Evolutionary conservation across 2,888 invertebrate species (phyloP), one percentile per base, ranked within the genome.

Genomic region (Stenodera caucasica): DNA sequence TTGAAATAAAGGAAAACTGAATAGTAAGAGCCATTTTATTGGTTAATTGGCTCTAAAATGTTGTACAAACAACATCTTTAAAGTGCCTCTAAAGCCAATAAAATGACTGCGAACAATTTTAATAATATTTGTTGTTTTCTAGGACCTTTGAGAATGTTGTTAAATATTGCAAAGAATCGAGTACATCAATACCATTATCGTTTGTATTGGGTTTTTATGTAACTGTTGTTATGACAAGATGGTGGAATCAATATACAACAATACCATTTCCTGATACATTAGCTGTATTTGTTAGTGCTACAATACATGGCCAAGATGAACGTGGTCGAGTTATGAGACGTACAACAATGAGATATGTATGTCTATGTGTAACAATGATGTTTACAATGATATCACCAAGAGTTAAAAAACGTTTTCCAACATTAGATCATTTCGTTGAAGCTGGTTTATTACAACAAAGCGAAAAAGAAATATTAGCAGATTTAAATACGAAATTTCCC

Each of bases 161-260:
- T 40, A 84, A 86, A 70, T 95, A 96, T 82, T 96, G 94, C 79
- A 89, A 91, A 61, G 89, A 90, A 73, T 94, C 93, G 80, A 90
- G 90, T 77, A 94, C 92, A 79, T 90, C 91, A 62, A 94, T 96
- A 77, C 96, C 96, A 37, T 91, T 97, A 89, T 94, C 96, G 30
- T 96, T 97, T 83, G 94, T 96, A 57, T 86, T 97, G 69, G 96
- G 96, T 61, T 96, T 97, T 84, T 96, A 96, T 83, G 96, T 96
- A 67, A 91, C 90, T 74, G 85, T 96, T 72, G 91, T 96, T 55
- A 94, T 96, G 70, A 91, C 91, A 77, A 85, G 96, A 73, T 96
- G 96, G 96, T 96, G 96, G 96, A 93, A 94, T 77, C 96, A 96
- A 80, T 96, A 95, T 84, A 90, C 90, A 81, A 83, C 93, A 65